Percentiles rank a stretch among this genome's conserved stretches.
These are phyloP conservation scores for Galeruca laticollis DNA, from an alignment of 2,888 invertebrate genomes.

Conservation along the genomic window DNA sequence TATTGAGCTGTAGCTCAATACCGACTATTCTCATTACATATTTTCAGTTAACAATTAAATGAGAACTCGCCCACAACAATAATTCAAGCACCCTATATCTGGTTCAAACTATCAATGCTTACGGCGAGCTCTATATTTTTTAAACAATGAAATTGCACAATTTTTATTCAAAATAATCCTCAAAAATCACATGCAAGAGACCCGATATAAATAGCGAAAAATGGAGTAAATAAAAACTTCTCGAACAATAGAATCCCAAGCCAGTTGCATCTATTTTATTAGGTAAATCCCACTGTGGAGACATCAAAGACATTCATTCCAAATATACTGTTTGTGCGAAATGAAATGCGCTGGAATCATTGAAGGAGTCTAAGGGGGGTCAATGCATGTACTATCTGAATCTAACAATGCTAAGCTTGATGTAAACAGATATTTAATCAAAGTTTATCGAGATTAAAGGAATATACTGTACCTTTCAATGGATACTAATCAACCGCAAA, in stretches of 20 bases:
- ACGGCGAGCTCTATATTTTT: too few species aligned
- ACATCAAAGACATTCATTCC: conserved; percentile 18
- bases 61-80: not conserved
- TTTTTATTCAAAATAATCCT: not conserved
- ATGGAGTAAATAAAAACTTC: conserved; percentile 20
- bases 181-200: not conserved
- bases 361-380: not conserved
- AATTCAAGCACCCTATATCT: too few species aligned
- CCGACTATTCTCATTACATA: not conserved
- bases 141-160: too few species aligned
- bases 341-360: conserved; percentile 1
- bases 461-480: not conserved
- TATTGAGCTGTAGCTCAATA: not conserved
- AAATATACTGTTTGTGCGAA: not conserved
- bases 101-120: too few species aligned
- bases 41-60: not conserved
- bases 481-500: not conserved
- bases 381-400: not conserved
- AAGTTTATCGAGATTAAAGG: not conserved
- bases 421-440: not conserved
- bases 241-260: conserved; percentile 17
- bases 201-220: not conserved
- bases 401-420: not conserved
- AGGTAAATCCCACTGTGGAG: conserved; percentile 1
- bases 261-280: conserved; percentile 16